Evolutionary conservation across 1,140 invertebrate species (phyloP).

Genomic region (Drosophila leontia): DNA sequence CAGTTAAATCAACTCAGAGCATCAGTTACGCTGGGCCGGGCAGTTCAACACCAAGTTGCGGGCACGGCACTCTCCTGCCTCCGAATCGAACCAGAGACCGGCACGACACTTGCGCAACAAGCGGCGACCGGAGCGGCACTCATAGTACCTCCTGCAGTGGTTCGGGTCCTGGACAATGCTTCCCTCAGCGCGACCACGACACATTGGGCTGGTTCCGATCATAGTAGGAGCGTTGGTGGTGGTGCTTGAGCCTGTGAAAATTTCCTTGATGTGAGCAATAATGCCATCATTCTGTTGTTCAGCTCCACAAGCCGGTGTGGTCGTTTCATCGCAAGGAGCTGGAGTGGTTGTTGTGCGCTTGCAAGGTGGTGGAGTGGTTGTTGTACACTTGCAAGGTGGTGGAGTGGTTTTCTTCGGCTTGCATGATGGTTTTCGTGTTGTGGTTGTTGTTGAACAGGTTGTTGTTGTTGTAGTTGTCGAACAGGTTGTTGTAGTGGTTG

Average conservation of each 20-base stretch:
- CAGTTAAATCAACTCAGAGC: background rate
- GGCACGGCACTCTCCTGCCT: constrained; percentile 38
- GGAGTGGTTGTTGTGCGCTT: constrained; percentile 9
- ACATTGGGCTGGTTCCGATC: constrained; percentile 24
- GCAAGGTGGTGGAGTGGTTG: constrained; percentile 1
- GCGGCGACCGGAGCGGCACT: constrained; percentile 41
- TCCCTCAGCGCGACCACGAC: constrained; percentile 34
- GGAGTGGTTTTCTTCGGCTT: background rate
- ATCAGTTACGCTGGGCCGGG: constrained; percentile 58
- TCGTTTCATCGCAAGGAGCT: background rate
- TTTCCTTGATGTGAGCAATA: background rate
- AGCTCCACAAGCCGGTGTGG: constrained; percentile 22
- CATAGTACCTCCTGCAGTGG: constrained; percentile 56
- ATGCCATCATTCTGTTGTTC: background rate
- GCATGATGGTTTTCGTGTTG: background rate
- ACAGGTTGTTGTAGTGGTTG: background rate
- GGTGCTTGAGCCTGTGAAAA: constrained; percentile 11
- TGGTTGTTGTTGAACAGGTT: background rate
- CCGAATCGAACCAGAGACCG: constrained; percentile 60
- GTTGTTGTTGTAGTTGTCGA: background rate
- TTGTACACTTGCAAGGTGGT: background rate
- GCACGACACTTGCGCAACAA: constrained; percentile 30
- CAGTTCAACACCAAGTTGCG: constrained; percentile 50
- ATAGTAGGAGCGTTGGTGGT: background rate
- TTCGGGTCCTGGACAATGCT: constrained; percentile 40